Evolutionary conservation across 2,888 invertebrate genomes (phyloP).

Genomic region (Copidosoma aretas): DNA sequence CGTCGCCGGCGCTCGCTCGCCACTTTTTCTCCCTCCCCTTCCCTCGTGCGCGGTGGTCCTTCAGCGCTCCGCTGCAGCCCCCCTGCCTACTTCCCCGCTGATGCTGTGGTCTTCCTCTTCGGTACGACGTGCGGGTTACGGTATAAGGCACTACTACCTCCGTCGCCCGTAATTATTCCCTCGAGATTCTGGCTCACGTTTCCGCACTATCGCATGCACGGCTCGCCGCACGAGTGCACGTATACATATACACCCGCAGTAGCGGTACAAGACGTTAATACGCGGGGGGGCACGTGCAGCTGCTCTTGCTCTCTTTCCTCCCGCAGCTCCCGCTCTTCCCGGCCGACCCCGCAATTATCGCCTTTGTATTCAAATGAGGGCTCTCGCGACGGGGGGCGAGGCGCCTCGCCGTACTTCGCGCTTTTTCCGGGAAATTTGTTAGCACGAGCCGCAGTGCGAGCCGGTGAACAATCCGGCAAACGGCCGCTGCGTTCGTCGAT

Average conservation of each 20-base stretch:
- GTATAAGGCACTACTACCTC: too few species aligned
- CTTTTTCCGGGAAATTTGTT: too few species aligned
- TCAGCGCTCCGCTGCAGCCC: not conserved
- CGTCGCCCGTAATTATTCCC: constrained; percentile 39
- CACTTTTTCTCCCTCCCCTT: constrained; percentile 23
- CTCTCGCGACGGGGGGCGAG: too few species aligned
- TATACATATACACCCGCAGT: not conserved
- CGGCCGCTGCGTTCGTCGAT: constrained; percentile 24
- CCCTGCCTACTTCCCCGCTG: not conserved
- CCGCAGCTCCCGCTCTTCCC: not conserved
- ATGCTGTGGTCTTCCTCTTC: not conserved
- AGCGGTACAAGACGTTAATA: constrained; percentile 34
- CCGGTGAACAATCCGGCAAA: too few species aligned
- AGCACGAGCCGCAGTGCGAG: too few species aligned
- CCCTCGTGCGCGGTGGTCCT: not conserved
- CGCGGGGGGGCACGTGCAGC: constrained; percentile 31
- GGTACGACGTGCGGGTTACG: too few species aligned
- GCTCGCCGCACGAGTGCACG: not conserved
- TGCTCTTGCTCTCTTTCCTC: constrained; percentile 15
- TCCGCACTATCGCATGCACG: constrained; percentile 28
- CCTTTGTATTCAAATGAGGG: constrained; percentile 37
- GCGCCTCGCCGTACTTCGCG: too few species aligned
- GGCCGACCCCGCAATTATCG: constrained; percentile 31
- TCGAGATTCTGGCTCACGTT: constrained; percentile 42
- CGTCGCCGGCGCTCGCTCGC: too few species aligned